Evolutionary conservation across 2,888 invertebrate genomes (phyloP).

Genomic region (Synergus laeviventris): DNA sequence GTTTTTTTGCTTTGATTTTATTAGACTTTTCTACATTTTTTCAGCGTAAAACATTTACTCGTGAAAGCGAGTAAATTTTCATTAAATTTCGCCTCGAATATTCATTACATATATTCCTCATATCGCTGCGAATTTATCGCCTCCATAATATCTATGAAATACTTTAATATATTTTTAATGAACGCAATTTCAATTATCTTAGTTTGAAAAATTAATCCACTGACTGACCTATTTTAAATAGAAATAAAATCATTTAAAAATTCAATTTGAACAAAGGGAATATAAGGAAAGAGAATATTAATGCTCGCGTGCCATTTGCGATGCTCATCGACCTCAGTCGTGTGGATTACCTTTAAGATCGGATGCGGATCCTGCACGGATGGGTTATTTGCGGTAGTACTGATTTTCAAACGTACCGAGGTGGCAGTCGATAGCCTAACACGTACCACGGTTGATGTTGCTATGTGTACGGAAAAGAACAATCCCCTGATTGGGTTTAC

Average conservation of each 20-base stretch:
- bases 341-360: constrained; percentile 27
- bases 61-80: no score
- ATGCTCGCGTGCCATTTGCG: constrained; percentile 21
- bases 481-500: constrained; percentile 7
- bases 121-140: no score
- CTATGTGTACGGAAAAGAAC: constrained; percentile 28
- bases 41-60: no score
- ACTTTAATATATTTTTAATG: no score
- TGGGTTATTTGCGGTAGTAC: constrained; percentile 19
- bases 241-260: not conserved
- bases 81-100: no score
- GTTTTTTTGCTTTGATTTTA: no score
- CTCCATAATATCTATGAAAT: no score
- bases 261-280: not conserved
- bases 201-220: not conserved
- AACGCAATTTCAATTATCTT: no score
- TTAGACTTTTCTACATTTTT: no score
- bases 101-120: no score
- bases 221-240: not conserved
- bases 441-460: constrained; percentile 8
- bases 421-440: not conserved
- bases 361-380: constrained; percentile 8
- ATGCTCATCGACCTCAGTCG: constrained; percentile 13
- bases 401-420: constrained; percentile 7
- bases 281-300: not conserved